phyloP scores from a whole-genome alignment of 2,113 vertebrate species.

The Ciconia boyciana region DNA sequence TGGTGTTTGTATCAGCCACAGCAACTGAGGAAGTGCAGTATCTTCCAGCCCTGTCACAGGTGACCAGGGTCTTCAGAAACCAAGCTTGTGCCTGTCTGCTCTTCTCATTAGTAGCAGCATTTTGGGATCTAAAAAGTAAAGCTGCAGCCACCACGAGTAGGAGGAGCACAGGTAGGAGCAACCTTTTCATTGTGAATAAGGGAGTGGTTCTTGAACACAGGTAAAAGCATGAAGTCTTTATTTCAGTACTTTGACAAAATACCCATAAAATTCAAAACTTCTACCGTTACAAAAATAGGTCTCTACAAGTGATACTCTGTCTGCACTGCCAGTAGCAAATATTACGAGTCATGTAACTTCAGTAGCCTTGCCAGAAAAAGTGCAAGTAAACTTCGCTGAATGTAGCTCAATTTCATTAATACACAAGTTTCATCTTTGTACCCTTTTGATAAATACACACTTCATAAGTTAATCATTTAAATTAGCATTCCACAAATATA shows the following conservation, averaged over 20 bases:
- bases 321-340: conserved; percentile 81
- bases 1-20: background rate
- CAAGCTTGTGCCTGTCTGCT: background rate
- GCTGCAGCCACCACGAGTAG: background rate
- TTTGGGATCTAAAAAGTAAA: background rate
- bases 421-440: conserved; percentile 69
- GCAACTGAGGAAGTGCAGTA: background rate
- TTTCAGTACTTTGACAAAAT: conserved; percentile 98
- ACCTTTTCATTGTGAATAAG: background rate
- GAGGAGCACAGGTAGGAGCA: background rate
- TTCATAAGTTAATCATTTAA: conserved; percentile 97
- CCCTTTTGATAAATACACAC: conserved; percentile 84
- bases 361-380: conserved; percentile 82
- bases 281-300: conserved; percentile 99
- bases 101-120: accelerated
- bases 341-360: conserved; percentile 80
- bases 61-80: background rate
- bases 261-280: conserved; percentile 96
- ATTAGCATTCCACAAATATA: conserved; percentile 98
- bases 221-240: conserved; percentile 93
- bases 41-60: background rate
- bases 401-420: conserved; percentile 69
- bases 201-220: background rate
- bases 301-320: conserved; percentile 92
- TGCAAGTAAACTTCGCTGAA: conserved; percentile 74